Evolutionary conservation across 2,888 invertebrate species (phyloP).

Genomic region (Parthenolecanium corni): DNA sequence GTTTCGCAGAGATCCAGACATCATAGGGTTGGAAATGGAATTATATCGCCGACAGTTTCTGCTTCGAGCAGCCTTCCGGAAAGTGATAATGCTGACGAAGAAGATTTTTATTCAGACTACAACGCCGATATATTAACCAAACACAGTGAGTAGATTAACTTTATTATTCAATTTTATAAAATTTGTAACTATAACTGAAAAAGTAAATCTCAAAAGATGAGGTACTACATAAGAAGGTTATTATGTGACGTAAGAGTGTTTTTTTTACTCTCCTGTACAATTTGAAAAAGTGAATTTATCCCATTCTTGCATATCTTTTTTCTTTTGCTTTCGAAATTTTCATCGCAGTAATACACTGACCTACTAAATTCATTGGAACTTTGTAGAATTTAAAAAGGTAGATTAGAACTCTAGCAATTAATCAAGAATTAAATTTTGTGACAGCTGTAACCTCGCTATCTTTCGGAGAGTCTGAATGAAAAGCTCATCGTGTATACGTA

Average conservation of each 20-base stretch:
- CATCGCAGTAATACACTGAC: too few species aligned
- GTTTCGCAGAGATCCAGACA: slow-evolving; percentile 21
- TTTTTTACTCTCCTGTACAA: slow-evolving; percentile 1
- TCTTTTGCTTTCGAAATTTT: too few species aligned
- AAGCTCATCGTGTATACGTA: too few species aligned
- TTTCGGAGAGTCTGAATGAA: too few species aligned
- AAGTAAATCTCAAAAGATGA: not conserved
- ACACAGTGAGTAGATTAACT: slow-evolving; percentile 12
- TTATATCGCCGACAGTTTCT: not conserved
- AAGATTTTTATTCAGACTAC: slow-evolving; percentile 22
- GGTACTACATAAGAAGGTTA: not conserved
- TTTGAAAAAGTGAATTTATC: too few species aligned
- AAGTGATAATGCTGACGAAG: slow-evolving; percentile 3
- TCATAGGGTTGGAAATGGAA: slow-evolving; percentile 9
- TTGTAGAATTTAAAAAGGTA: too few species aligned
- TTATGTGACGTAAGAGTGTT: not conserved
- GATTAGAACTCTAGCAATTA: too few species aligned
- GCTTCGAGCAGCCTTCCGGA: slow-evolving; percentile 1
- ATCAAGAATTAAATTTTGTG: too few species aligned
- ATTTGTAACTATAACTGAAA: not conserved
- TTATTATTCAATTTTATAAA: not conserved
- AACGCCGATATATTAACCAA: slow-evolving; percentile 25
- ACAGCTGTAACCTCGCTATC: too few species aligned
- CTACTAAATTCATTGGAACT: too few species aligned
- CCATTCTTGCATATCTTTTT: too few species aligned